phyloP scores from a whole-genome alignment of 2,888 invertebrate species.

The Meghimatium bilineatum region DNA sequence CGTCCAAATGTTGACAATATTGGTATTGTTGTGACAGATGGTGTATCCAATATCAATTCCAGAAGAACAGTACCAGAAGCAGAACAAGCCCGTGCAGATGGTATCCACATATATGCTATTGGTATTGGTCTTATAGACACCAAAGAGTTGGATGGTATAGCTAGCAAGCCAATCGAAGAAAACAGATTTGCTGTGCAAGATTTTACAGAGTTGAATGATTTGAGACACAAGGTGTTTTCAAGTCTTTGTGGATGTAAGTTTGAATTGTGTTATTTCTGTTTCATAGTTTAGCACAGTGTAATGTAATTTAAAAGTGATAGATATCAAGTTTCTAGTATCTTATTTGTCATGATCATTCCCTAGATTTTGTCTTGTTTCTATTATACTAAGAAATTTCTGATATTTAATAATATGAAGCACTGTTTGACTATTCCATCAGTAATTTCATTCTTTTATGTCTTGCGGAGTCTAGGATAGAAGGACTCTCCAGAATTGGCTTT shows the following conservation, averaged over 20 bases:
- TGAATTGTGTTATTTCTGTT: background rate
- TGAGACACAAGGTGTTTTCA: constrained; percentile 57
- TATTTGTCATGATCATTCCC: no score
- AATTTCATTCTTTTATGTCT: no score
- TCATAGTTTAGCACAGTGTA: no score
- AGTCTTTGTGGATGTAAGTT: constrained; percentile 48
- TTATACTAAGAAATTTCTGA: no score
- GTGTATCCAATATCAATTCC: constrained; percentile 71
- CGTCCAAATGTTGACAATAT: constrained; percentile 63
- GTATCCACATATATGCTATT: constrained; percentile 65
- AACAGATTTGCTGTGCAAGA: constrained; percentile 64
- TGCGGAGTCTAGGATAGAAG: no score
- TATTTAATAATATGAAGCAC: no score
- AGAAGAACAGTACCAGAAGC: constrained; percentile 66
- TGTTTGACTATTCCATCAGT: no score
- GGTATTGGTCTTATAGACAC: constrained; percentile 65
- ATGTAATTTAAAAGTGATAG: no score
- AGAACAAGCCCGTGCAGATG: constrained; percentile 55
- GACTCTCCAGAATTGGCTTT: no score
- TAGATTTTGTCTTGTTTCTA: no score
- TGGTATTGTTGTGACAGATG: constrained; percentile 72
- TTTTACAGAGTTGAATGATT: constrained; percentile 61
- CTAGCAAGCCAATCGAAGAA: constrained; percentile 60
- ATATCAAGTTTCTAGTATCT: no score
- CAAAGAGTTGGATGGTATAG: constrained; percentile 69